Percentiles rank a stretch among this genome's conserved stretches.
Evolutionary conservation across 2,113 vertebrate genomes (phyloP).

Genomic region (Marmota flaviventris): DNA sequence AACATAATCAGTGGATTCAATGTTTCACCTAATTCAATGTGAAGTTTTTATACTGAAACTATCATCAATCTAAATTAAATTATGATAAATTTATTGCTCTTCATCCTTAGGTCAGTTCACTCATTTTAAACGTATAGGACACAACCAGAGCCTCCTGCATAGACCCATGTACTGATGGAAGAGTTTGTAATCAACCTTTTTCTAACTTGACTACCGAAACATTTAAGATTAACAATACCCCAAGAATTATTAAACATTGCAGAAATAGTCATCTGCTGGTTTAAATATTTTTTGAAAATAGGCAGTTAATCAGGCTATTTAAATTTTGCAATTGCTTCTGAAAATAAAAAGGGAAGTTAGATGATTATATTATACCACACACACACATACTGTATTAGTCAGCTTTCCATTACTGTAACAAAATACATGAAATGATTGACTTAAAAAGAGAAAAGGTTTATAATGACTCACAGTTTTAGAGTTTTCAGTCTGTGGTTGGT

Average conservation of each 20-base stretch:
- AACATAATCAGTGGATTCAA: background rate
- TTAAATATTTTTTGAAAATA: background rate
- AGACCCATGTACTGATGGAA: background rate
- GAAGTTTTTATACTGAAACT: background rate
- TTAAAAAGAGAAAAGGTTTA: background rate
- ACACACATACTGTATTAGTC: background rate
- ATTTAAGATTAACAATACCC: conserved; percentile 30
- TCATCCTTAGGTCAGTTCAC: background rate
- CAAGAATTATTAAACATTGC: background rate
- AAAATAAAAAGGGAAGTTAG: background rate
- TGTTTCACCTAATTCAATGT: background rate
- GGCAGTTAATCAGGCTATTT: background rate
- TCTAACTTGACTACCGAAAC: background rate
- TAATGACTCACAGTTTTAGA: background rate
- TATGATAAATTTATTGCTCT: conserved; percentile 22
- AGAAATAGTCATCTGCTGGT: background rate
- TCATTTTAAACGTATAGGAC: background rate
- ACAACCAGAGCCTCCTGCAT: background rate
- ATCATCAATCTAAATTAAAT: background rate
- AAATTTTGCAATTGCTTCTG: background rate
- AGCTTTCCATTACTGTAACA: background rate
- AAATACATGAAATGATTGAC: background rate
- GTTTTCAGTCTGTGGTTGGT: background rate
- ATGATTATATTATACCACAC: background rate
- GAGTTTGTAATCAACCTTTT: background rate